A percentile compares a stretch with the other conserved stretches of the same genome.
phyloP scores from a whole-genome alignment of 2,888 invertebrate species.

The Oconnorella tubifera region DNA sequence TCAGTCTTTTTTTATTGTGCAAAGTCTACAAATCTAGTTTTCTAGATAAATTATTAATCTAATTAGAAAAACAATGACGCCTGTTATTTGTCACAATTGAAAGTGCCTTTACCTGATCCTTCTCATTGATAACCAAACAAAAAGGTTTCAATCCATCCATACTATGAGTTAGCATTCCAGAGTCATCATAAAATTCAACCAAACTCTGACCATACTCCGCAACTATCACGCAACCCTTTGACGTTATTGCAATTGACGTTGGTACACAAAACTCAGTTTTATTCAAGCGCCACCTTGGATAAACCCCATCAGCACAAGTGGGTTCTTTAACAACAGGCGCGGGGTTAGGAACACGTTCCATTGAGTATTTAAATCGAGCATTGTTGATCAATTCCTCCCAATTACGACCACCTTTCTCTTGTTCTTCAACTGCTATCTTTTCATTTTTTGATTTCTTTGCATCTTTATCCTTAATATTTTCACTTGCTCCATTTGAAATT shows the following conservation, averaged over 20 bases:
- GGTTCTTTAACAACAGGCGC: conserved; percentile 1
- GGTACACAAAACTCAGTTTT: conserved; percentile 26
- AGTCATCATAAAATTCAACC: conserved; percentile 20
- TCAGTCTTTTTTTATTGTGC: too few species aligned
- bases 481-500: too few species aligned
- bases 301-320: conserved; percentile 4
- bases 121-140: conserved; percentile 14
- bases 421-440: too few species aligned
- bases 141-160: conserved; percentile 28
- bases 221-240: conserved; percentile 21
- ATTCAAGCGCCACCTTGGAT: conserved; percentile 17
- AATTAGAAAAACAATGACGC: not conserved
- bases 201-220: conserved; percentile 26
- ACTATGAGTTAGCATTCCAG: conserved; percentile 15
- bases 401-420: not conserved
- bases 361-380: conserved; percentile 15
- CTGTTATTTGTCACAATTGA: not conserved
- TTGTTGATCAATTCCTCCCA: conserved; percentile 13
- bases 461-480: too few species aligned
- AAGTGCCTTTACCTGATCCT: too few species aligned
- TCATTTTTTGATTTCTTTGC: too few species aligned
- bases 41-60: not conserved
- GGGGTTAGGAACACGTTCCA: not conserved
- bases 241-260: conserved; percentile 22
- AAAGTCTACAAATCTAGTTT: too few species aligned